Base-by-base conservation (phyloP, 2,888 invertebrate genomes). In the Sylvicola cinctus region DNA sequence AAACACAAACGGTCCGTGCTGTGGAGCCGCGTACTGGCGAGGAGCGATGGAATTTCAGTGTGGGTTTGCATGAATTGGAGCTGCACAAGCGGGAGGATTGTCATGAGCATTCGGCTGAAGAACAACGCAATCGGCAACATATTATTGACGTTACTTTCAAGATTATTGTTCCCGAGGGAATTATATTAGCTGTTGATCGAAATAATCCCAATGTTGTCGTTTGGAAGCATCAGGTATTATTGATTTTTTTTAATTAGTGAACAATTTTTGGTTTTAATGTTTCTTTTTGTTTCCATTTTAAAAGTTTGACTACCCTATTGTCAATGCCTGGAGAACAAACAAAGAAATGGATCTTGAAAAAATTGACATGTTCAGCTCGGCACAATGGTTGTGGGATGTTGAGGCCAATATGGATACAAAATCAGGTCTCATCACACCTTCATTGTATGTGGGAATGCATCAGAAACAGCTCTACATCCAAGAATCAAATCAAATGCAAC, bases 41-140 rank as follows among this genome's bases (percentile, higher is more conserved):
- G 30, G 93, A 95, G 62, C 62, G 88, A 49, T 93, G 93, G 93
- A 93, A 93, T 62, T 93, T 90, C 54, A 90, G 88, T 54, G 91
- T 93, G 15, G 88, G 81, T 0, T 76, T 81, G 43, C 85, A 90
- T 54, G 78, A 88, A 44, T 50, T 91, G 33, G 73, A 74, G 36
- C 38, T 75, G 47, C 47, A 65, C 36, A 57, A 60, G 36, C 55
- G 59, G 31, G 49, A 51, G 26, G 66, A 66, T 38, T 74, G 74
- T 37, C 55, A 50, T 35, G 12, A n/a, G 6, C 4, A n/a, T 28
- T 5, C 6, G 14, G 14, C 14, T 28, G 28, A 28, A 8, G n/a
- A n/a, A n/a, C 42, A 48, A 33, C 44, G 45, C 31, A 36, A 46
- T n/a, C 52, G 56, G 36, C 41, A 50, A 39, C 48, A 50, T 3